Evolutionary conservation across 1,140 invertebrate species (phyloP).

Genomic region (Macrotrachela quadricornifera): DNA sequence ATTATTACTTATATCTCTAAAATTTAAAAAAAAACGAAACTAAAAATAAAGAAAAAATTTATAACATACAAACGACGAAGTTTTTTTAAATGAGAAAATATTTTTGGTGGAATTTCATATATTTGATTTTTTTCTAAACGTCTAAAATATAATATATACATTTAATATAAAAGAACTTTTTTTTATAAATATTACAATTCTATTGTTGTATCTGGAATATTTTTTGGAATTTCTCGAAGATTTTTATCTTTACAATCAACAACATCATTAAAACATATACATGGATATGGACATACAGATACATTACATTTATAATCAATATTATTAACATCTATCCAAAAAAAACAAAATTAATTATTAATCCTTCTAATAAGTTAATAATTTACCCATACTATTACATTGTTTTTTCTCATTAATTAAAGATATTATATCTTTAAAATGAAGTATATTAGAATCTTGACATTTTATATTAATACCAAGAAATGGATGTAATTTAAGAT

Average conservation of each 20-base stretch:
- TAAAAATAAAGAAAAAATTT: not conserved
- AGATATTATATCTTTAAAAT: conserved; percentile 56
- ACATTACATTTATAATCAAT: not conserved
- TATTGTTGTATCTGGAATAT: conserved; percentile 68
- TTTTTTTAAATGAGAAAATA: conserved; percentile 65
- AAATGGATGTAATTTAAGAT: conserved; percentile 47
- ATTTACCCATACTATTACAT: conserved; percentile 47
- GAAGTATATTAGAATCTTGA: conserved; percentile 49
- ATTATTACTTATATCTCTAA: conserved; percentile 85
- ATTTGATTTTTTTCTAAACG: conserved; percentile 90
- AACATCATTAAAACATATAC: conserved; percentile 62
- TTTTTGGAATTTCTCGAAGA: conserved; percentile 60
- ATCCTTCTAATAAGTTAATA: conserved; percentile 6
- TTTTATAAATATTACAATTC: conserved; percentile 56
- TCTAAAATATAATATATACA: conserved; percentile 34
- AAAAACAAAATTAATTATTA: not conserved
- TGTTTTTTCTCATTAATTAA: conserved; percentile 64
- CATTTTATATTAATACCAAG: conserved; percentile 33
- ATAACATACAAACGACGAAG: conserved; percentile 64
- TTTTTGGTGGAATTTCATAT: conserved; percentile 64
- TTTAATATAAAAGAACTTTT: too few species aligned
- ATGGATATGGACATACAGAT: conserved; percentile 57
- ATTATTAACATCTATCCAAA: not conserved
- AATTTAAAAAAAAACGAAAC: conserved; percentile 14
- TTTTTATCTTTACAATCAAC: conserved; percentile 83